Evolutionary conservation across 2,888 invertebrate genomes (phyloP).

Genomic region (Malthinus flaveolus): DNA sequence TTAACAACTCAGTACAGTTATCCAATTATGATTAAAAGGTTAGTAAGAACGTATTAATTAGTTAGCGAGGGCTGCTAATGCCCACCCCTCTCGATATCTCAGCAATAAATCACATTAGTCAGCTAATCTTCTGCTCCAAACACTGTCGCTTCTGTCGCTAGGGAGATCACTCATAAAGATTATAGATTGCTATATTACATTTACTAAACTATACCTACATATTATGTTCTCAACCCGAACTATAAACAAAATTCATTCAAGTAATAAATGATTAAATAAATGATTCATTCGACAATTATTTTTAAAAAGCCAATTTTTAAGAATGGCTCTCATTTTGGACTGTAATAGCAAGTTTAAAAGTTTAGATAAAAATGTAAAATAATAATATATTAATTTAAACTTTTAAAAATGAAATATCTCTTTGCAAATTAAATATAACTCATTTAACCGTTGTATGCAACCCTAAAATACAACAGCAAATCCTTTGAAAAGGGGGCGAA

Average conservation of each 20-base stretch:
- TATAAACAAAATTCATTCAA: too few species aligned
- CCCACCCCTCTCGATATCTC: constrained; percentile 50
- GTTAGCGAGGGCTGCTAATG: constrained; percentile 46
- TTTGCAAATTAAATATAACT: constrained; percentile 5
- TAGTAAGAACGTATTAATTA: constrained; percentile 57
- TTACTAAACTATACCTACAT: constrained; percentile 17
- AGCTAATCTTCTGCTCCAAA: constrained; percentile 49
- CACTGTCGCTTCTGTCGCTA: constrained; percentile 38
- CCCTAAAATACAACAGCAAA: constrained; percentile 40
- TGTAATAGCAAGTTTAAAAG: too few species aligned
- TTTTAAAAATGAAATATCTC: neutral
- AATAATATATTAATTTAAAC: too few species aligned
- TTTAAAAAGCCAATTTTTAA: too few species aligned
- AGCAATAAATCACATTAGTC: constrained; percentile 54
- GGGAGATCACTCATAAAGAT: constrained; percentile 37
- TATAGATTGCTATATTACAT: constrained; percentile 24
- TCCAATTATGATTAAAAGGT: constrained; percentile 58
- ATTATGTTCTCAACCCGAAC: neutral
- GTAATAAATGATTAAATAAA: too few species aligned
- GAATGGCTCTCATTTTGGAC: too few species aligned
- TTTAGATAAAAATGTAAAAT: too few species aligned
- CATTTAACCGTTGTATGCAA: constrained; percentile 16
- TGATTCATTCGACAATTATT: too few species aligned
- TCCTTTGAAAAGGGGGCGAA: constrained; percentile 41
- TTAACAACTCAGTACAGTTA: constrained; percentile 50